phyloP scores from a whole-genome alignment of 2,888 invertebrate genomes.

The Tyria jacobaeae region DNA sequence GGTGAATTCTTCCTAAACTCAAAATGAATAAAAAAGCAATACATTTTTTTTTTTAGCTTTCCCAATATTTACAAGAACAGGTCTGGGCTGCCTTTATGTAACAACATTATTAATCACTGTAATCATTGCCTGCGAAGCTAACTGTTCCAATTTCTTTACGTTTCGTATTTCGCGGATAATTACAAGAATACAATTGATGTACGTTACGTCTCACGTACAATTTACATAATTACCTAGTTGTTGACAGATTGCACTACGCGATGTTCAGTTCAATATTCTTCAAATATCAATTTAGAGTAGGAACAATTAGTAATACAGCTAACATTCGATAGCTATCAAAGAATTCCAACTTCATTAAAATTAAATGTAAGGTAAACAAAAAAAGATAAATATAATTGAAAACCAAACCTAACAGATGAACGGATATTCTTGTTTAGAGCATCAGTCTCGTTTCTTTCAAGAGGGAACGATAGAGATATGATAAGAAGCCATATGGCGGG shows the following conservation, averaged over 20 bases:
- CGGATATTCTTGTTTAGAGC: slow-evolving; percentile 56
- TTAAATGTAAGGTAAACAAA: slow-evolving; percentile 3
- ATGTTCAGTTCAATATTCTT: slow-evolving; percentile 48
- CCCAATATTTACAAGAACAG: not conserved
- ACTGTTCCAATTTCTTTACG: slow-evolving; percentile 50
- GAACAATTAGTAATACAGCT: slow-evolving; percentile 9
- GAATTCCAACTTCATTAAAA: slow-evolving; percentile 17
- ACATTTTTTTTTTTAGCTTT: not conserved
- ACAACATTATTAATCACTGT: slow-evolving; percentile 48
- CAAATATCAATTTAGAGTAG: slow-evolving; percentile 31
- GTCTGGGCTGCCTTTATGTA: slow-evolving; percentile 44
- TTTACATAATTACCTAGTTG: slow-evolving; percentile 28
- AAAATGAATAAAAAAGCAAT: not conserved
- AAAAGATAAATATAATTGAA: slow-evolving; percentile 4
- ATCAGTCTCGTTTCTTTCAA: slow-evolving; percentile 60
- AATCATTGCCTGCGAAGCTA: slow-evolving; percentile 48
- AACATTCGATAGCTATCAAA: slow-evolving; percentile 17
- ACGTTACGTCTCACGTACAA: slow-evolving; percentile 24
- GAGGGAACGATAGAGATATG: slow-evolving; percentile 56
- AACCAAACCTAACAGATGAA: slow-evolving; percentile 12
- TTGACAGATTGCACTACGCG: slow-evolving; percentile 33
- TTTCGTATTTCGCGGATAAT: slow-evolving; percentile 40
- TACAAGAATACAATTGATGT: slow-evolving; percentile 39
- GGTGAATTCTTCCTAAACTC: not conserved
- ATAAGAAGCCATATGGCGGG: slow-evolving; percentile 74